Conservation (phyloP, 2,113 vertebrate species). For the Acanthisitta chloris region DNA sequence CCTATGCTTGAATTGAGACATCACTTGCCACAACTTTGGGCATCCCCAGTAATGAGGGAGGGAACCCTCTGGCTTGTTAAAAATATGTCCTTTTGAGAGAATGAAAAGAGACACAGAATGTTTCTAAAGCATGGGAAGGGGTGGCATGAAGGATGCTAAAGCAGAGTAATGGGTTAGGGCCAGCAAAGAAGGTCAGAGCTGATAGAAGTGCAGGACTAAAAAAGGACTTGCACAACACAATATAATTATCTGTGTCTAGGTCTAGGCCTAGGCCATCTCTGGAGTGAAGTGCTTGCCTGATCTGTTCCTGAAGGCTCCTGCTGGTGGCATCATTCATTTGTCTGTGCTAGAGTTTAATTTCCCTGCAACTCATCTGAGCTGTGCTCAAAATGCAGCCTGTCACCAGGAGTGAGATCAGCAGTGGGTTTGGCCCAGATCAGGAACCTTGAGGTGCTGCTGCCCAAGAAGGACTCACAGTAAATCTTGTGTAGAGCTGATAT, state of each 20-base stretch:
- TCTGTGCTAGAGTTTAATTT: neutral
- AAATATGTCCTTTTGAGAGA: neutral
- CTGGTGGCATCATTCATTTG: neutral
- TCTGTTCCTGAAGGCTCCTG: neutral
- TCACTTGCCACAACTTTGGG: neutral
- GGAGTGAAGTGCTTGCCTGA: neutral
- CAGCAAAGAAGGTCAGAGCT: neutral
- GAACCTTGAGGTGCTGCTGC: neutral
- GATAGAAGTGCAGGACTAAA: neutral
- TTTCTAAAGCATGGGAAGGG: neutral
- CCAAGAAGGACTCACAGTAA: accelerated
- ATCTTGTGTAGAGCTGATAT: neutral
- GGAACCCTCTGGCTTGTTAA: neutral
- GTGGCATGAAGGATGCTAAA: neutral
- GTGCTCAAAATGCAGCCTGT: neutral
- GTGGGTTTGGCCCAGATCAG: neutral
- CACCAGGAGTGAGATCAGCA: neutral
- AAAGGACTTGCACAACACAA: neutral
- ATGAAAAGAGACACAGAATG: too few relatives aligned
- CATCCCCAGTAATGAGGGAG: neutral
- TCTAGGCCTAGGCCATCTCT: neutral
- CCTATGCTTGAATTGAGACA: neutral
- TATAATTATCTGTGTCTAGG: neutral
- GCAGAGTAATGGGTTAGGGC: neutral
- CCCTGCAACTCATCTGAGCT: neutral